Evolutionary conservation across 2,113 vertebrate species (phyloP).

Genomic region (Marcusenius ussheri): DNA sequence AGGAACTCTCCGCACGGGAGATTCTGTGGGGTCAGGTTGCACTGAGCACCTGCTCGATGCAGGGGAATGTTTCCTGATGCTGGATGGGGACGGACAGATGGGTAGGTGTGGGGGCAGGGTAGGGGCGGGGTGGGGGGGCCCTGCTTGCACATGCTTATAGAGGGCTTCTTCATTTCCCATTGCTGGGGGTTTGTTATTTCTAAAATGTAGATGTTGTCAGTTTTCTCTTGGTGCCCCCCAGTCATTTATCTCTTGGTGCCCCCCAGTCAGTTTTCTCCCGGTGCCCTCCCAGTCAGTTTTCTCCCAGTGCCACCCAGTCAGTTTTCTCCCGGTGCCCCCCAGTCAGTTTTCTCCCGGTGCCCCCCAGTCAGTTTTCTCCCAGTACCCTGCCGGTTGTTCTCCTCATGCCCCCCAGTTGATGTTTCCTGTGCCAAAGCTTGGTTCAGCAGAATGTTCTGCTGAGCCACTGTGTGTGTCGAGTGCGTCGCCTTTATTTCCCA

Average conservation of each 20-base stretch:
- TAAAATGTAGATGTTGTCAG: background rate
- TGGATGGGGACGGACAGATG: constrained; percentile 49
- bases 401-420: background rate
- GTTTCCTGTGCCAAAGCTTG: background rate
- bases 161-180: background rate
- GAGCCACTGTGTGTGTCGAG: background rate
- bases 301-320: too few relatives aligned
- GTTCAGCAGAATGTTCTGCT: background rate
- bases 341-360: too few relatives aligned
- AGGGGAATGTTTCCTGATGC: constrained; percentile 39
- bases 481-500: background rate
- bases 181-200: background rate
- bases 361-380: too few relatives aligned
- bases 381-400: background rate
- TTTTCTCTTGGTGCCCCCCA: background rate
- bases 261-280: background rate
- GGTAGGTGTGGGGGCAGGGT: constrained; percentile 27
- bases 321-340: background rate
- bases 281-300: background rate
- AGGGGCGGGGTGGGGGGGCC: constrained; percentile 33
- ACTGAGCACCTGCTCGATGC: constrained; percentile 54
- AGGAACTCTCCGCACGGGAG: constrained; percentile 47
- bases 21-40: constrained; percentile 49
- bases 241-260: background rate
- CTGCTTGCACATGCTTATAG: background rate